Evolutionary conservation across 2,113 vertebrate genomes (phyloP).

Genomic region (Peromyscus polionotus): DNA sequence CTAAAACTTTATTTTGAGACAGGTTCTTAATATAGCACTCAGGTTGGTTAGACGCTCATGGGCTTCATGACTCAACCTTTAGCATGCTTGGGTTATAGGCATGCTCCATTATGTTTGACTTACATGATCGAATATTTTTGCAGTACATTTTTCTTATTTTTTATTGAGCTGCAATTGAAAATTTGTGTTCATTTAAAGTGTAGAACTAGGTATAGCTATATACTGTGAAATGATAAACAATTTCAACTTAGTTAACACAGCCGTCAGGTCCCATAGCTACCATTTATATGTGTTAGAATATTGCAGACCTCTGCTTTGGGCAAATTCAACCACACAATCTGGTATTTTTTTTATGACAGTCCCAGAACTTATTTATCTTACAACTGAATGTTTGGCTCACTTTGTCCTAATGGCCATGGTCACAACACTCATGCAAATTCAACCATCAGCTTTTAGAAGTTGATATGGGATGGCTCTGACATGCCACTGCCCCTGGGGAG

Average conservation of each 20-base stretch:
- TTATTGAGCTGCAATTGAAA: not conserved
- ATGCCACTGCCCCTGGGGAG: not conserved
- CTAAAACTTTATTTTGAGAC: not conserved
- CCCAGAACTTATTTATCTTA: not conserved
- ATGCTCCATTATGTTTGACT: not conserved
- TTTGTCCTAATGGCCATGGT: not conserved
- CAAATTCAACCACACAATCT: not conserved
- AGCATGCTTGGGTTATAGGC: not conserved
- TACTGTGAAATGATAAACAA: not conserved
- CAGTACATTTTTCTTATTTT: not conserved
- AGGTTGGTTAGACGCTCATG: not conserved
- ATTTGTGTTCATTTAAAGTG: not conserved
- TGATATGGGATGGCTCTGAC: not conserved
- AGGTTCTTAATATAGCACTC: not conserved
- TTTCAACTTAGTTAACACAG: not conserved
- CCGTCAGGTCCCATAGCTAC: not conserved
- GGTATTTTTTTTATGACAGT: not conserved
- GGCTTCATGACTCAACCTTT: not conserved
- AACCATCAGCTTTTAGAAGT: not conserved
- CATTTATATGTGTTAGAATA: not conserved
- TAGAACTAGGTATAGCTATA: not conserved
- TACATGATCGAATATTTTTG: slow-evolving; percentile 26
- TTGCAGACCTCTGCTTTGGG: not conserved
- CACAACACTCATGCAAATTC: not conserved
- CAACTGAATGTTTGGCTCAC: not conserved